Percentiles rank a stretch among this genome's conserved stretches.
phyloP scores from a whole-genome alignment of 2,888 invertebrate genomes.

The Branchipolynoe longqiensis region DNA sequence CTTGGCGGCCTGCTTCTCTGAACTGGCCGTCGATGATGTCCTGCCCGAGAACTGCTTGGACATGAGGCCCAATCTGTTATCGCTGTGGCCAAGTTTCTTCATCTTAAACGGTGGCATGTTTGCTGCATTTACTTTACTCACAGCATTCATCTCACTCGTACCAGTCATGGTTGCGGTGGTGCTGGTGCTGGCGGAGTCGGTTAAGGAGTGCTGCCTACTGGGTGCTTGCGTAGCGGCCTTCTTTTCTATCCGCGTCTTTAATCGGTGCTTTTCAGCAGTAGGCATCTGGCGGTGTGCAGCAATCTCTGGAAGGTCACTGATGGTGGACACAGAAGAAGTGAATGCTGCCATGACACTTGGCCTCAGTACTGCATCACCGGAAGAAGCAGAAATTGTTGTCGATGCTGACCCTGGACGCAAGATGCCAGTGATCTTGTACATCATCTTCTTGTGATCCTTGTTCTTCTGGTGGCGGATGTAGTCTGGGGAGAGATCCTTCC shows the following conservation, averaged over 20 bases:
- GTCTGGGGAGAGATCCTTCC: conserved; percentile 35
- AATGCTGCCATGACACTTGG: background rate
- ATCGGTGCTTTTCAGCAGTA: background rate
- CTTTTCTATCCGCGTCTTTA: background rate
- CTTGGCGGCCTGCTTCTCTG: background rate
- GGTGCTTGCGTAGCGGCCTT: background rate
- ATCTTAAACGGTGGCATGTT: too few relatives aligned
- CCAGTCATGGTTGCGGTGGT: background rate
- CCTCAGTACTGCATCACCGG: background rate
- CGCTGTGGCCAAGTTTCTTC: background rate
- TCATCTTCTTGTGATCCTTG: conserved; percentile 30
- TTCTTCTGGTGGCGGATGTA: conserved; percentile 41
- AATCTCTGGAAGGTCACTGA: conserved; percentile 15
- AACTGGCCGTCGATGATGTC: conserved; percentile 14
- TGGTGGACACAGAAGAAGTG: background rate
- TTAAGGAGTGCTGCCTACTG: background rate
- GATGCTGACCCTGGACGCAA: conserved; percentile 22
- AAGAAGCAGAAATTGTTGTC: background rate
- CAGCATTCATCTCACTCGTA: too few relatives aligned
- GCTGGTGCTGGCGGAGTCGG: background rate
- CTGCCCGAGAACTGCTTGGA: conserved; percentile 23
- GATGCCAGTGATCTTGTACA: conserved; percentile 43
- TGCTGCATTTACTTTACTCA: too few relatives aligned
- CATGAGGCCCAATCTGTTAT: conserved; percentile 24
- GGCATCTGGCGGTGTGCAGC: background rate